A percentile compares a stretch with the other conserved stretches of the same genome.
These are phyloP conservation scores for Rhadinocentrus ornatus DNA, from an alignment of 2,797 vertebrate genomes.

Conservation along the genomic window DNA sequence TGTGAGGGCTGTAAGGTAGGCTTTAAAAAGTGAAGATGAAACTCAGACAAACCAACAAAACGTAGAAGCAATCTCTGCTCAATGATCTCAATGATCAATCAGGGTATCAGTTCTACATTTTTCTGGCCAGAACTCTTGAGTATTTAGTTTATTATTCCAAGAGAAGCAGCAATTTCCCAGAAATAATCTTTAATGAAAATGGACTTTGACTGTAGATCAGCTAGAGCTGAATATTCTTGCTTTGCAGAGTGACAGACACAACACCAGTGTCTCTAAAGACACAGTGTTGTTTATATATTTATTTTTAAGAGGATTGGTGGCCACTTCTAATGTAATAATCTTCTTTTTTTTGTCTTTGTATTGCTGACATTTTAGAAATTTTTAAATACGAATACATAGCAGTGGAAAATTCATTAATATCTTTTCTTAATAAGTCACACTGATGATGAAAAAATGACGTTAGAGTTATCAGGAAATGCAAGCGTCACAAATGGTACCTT, in stretches of 20 bases:
- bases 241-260: neutral
- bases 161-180: neutral
- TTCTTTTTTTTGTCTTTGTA: neutral
- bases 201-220: neutral
- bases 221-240: neutral
- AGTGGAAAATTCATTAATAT: neutral
- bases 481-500: neutral
- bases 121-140: neutral
- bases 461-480: constrained; percentile 51
- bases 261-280: neutral
- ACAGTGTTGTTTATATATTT: neutral
- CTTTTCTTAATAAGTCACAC: neutral
- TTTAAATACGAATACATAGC: neutral
- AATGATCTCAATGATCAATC: neutral
- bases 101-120: too few relatives aligned
- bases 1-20: constrained; percentile 98
- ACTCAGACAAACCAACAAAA: neutral
- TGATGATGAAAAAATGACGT: constrained; percentile 14
- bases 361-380: neutral
- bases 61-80: neutral
- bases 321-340: neutral
- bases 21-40: constrained; percentile 16
- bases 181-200: neutral
- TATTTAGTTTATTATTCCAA: neutral
- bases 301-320: neutral